Percentiles rank a stretch among this genome's conserved stretches.
These are phyloP conservation scores for Malurus leucopterus DNA, from an alignment of 2,797 vertebrate genomes.

Conservation along the genomic window DNA sequence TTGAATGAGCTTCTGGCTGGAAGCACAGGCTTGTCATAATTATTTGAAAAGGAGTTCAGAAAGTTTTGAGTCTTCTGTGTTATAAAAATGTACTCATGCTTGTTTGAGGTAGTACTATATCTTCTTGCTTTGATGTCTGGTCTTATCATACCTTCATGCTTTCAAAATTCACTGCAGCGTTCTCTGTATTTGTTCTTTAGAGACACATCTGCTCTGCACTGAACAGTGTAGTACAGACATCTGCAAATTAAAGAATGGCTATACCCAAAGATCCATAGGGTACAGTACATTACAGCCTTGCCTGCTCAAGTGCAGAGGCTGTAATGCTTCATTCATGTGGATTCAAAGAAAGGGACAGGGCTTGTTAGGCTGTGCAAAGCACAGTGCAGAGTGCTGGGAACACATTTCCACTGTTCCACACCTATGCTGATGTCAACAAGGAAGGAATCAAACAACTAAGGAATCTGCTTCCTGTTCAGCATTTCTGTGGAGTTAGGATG, in stretches of 20 bases:
- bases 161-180: background rate
- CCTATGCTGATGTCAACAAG: background rate
- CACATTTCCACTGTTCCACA: background rate
- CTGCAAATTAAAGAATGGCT: background rate
- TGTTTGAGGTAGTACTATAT: background rate
- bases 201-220: background rate
- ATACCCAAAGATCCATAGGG: background rate
- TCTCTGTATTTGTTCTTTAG: background rate
- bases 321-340: background rate
- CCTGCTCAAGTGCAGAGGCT: background rate
- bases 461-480: background rate
- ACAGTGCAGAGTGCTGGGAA: background rate
- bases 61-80: background rate
- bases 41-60: background rate
- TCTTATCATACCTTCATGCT: background rate
- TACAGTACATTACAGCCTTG: background rate
- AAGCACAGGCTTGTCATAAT: background rate
- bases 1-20: background rate
- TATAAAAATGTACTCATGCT: background rate
- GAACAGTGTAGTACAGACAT: background rate
- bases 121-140: background rate
- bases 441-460: background rate
- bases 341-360: background rate
- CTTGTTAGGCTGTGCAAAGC: background rate
- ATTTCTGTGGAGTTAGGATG: background rate